A percentile compares a stretch with the other conserved stretches of the same genome.
These are phyloP conservation scores for Ariopsis seemanni DNA, from an alignment of 2,113 vertebrate genomes.

Conservation along the genomic window DNA sequence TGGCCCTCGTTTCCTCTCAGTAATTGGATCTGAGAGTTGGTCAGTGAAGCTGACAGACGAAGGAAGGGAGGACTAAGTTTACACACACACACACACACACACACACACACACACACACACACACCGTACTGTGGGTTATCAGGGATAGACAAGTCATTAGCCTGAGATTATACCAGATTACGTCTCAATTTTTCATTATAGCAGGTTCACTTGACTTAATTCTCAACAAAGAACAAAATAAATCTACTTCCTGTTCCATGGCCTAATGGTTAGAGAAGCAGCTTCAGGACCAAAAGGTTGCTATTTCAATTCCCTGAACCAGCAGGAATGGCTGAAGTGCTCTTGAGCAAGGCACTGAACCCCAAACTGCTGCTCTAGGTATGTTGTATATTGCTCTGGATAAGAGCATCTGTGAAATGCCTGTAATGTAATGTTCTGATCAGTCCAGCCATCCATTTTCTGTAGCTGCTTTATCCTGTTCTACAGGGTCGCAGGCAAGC, in stretches of 20 bases:
- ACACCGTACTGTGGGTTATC: not conserved
- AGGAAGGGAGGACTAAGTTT: conserved; percentile 44
- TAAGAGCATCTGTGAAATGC: no score
- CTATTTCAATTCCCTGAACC: no score
- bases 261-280: no score
- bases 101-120: conserved; percentile 17
- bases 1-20: conserved; percentile 71
- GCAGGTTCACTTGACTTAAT: not conserved
- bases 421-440: no score
- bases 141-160: not conserved
- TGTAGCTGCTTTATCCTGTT: no score
- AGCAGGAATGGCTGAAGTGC: no score
- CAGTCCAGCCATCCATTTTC: no score
- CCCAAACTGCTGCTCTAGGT: no score
- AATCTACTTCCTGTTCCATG: not conserved
- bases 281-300: no score
- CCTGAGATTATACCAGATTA: not conserved
- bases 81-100: conserved; percentile 11
- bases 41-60: conserved; percentile 65
- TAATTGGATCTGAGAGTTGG: conserved; percentile 76
- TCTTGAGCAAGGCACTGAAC: no score
- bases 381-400: no score
- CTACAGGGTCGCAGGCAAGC: no score
- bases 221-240: not conserved
- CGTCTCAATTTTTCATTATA: not conserved